Percentiles rank a stretch among this genome's conserved stretches.
Evolutionary conservation across 2,797 vertebrate species (phyloP).

Genomic region (Rhinogobio ventralis): DNA sequence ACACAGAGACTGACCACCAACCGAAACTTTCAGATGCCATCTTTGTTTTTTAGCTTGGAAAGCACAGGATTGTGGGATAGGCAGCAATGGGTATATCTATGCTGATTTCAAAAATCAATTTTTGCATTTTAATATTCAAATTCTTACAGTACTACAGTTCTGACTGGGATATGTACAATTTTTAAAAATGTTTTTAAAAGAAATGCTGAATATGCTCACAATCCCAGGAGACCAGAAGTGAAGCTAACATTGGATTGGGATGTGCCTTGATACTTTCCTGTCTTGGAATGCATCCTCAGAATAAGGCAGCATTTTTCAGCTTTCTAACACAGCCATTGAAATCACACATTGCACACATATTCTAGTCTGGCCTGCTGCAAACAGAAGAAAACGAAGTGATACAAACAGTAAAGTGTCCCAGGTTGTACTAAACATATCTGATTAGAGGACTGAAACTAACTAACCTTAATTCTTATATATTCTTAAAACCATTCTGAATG

Average conservation of each 20-base stretch:
- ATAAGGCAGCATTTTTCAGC: not conserved
- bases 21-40: not conserved
- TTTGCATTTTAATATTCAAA: too few relatives aligned
- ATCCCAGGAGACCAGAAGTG: not conserved
- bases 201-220: too few relatives aligned
- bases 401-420: not conserved
- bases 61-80: not conserved
- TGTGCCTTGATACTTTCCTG: not conserved
- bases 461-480: not conserved
- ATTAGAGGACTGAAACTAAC: constrained; percentile 11
- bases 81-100: not conserved
- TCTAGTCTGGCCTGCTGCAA: not conserved
- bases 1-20: not conserved
- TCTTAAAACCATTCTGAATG: not conserved
- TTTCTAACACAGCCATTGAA: not conserved
- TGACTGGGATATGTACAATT: too few relatives aligned
- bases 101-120: not conserved
- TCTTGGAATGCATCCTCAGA: not conserved
- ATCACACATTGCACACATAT: not conserved
- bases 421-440: not conserved
- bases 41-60: not conserved
- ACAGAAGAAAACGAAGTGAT: not conserved
- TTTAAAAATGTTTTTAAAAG: too few relatives aligned
- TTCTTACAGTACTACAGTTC: too few relatives aligned
- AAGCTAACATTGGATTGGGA: not conserved